These are phyloP conservation scores for Oreonectes daqikongensis DNA, from an alignment of 2,797 vertebrate genomes.

Conservation along the genomic window DNA sequence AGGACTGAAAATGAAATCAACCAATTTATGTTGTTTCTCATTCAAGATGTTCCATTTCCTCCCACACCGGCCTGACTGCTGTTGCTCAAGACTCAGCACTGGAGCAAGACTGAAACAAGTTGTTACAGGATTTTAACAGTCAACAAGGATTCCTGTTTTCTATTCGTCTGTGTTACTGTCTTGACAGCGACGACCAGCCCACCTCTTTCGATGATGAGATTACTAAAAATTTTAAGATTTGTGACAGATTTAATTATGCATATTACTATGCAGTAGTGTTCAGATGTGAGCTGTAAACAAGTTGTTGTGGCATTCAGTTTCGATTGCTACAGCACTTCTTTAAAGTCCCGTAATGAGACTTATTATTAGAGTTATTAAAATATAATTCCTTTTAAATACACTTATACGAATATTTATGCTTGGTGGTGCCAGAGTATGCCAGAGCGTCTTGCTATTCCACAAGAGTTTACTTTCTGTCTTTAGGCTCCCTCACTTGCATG, in stretches of 20 bases:
- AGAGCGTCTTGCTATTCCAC: conserved; percentile 31
- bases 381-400: conserved; percentile 3
- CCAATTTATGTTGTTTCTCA: conserved; percentile 30
- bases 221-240: conserved; percentile 1
- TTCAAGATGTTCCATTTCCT: conserved; percentile 41
- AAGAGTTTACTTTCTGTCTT: conserved; percentile 39
- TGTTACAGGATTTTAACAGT: conserved; percentile 65
- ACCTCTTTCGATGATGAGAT: not conserved
- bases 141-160: conserved; percentile 63
- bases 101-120: conserved; percentile 59
- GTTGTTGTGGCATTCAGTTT: not conserved
- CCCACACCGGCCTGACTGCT: conserved; percentile 40
- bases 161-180: conserved; percentile 51
- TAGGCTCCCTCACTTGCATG: conserved; percentile 24
- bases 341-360: conserved; percentile 22
- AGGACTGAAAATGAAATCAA: conserved; percentile 41
- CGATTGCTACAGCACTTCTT: conserved; percentile 17
- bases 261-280: too few relatives aligned
- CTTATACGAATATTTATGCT: conserved; percentile 21
- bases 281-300: not conserved
- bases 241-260: not conserved
- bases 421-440: conserved; percentile 29
- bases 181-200: conserved; percentile 9
- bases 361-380: not conserved
- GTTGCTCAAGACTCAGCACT: conserved; percentile 51